Evolutionary conservation across 2,888 invertebrate genomes (phyloP).

Genomic region (Orgyia antiqua): DNA sequence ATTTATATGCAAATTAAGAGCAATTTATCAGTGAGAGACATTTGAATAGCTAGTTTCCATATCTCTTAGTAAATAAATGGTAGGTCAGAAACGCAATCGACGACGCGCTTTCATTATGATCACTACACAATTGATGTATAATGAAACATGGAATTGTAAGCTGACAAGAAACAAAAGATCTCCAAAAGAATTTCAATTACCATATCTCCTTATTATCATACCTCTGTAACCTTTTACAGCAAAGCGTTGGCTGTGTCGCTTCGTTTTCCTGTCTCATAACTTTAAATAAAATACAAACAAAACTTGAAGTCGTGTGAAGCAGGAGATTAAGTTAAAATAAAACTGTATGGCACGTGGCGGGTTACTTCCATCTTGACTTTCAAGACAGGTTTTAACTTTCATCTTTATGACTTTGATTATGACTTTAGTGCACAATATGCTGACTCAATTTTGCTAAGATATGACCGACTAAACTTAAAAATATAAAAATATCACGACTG

Average conservation of each 20-base stretch:
- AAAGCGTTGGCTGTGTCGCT: slow-evolving; percentile 11
- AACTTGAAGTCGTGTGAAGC: slow-evolving; percentile 8
- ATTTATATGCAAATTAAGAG: slow-evolving; percentile 65
- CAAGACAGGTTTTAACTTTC: too few relatives aligned
- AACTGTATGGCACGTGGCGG: slow-evolving; percentile 21
- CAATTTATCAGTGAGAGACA: slow-evolving; percentile 68
- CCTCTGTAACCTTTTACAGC: slow-evolving; percentile 16
- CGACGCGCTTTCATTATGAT: slow-evolving; percentile 24
- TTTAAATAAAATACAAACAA: slow-evolving; percentile 19
- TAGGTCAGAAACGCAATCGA: slow-evolving; percentile 21
- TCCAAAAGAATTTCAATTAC: slow-evolving; percentile 17
- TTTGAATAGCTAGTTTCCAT: slow-evolving; percentile 60
- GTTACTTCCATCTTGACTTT: slow-evolving; percentile 4
- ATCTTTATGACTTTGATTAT: too few relatives aligned
- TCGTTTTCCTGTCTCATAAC: slow-evolving; percentile 13
- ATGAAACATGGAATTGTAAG: slow-evolving; percentile 36
- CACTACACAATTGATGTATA: slow-evolving; percentile 30
- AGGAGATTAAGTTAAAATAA: slow-evolving; percentile 18
- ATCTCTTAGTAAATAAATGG: slow-evolving; percentile 42
- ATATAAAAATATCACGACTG: too few relatives aligned
- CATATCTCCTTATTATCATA: slow-evolving; percentile 23
- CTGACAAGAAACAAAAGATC: slow-evolving; percentile 28
- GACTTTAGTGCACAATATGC: too few relatives aligned
- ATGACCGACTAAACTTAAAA: too few relatives aligned
- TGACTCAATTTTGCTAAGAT: too few relatives aligned